Conservation (phyloP, 2,113 vertebrate genomes). For the Piliocolobus tephrosceles region DNA sequence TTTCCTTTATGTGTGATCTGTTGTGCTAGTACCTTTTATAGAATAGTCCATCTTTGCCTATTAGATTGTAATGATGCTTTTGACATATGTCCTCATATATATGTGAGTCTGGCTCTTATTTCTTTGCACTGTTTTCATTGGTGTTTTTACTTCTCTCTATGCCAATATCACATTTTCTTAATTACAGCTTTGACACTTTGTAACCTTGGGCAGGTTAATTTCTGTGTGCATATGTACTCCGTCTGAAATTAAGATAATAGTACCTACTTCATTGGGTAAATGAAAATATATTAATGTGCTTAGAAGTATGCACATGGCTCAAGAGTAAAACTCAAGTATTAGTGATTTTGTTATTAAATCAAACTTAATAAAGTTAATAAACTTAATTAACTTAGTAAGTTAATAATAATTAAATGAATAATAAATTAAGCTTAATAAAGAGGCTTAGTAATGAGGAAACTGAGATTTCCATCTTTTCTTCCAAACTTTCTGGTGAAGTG, state of each 20-base stretch:
- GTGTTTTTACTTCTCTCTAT: not conserved
- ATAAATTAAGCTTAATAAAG: not conserved
- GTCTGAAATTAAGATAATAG: conserved; percentile 19
- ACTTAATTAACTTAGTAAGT: too few relatives aligned
- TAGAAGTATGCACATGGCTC: not conserved
- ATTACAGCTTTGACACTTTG: not conserved
- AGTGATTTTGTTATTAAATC: conserved; percentile 34
- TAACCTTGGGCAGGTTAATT: conserved; percentile 12
- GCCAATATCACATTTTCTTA: not conserved
- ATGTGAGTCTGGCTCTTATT: conserved; percentile 26
- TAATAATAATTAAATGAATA: too few relatives aligned
- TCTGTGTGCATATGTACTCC: not conserved
- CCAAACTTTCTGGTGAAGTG: not conserved
- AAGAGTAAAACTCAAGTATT: not conserved
- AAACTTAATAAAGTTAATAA: too few relatives aligned
- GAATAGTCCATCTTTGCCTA: not conserved
- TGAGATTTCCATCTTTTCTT: not conserved
- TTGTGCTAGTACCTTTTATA: not conserved
- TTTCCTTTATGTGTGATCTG: not conserved
- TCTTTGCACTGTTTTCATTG: conserved; percentile 1
- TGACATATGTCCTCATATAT: not conserved
- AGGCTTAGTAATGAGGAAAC: not conserved
- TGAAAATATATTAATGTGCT: not conserved
- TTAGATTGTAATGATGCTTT: not conserved
- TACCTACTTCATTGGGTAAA: not conserved